Percentiles rank a stretch among this genome's conserved stretches.
phyloP scores from a whole-genome alignment of 1,140 invertebrate species.

The Leptinotarsa lineolata region DNA sequence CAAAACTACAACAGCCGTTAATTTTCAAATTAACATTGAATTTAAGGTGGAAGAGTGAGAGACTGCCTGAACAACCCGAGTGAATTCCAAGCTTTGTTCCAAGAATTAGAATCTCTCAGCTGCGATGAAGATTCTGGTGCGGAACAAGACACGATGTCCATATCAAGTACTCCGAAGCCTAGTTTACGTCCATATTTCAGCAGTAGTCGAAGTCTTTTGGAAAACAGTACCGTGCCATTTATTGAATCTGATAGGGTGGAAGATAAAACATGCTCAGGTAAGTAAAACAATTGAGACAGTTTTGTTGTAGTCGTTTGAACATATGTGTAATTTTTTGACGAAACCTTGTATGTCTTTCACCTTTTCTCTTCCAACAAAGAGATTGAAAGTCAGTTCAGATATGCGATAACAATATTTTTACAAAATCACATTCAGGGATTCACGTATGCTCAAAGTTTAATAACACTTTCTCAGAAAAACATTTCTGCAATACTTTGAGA shows the following conservation, averaged over 20 bases:
- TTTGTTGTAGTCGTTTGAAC: background rate
- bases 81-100: constrained; percentile 64
- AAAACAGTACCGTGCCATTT: constrained; percentile 41
- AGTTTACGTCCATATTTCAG: constrained; percentile 94
- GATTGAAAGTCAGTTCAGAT: no score
- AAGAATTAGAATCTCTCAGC: constrained; percentile 89
- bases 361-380: no score
- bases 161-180: constrained; percentile 94
- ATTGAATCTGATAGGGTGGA: constrained; percentile 43
- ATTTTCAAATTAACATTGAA: no score
- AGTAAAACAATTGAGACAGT: background rate
- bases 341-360: no score
- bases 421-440: no score
- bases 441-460: no score
- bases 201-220: constrained; percentile 76
- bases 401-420: no score
- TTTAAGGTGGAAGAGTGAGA: constrained; percentile 43
- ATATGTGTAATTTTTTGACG: no score
- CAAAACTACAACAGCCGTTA: no score
- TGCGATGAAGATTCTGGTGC: constrained; percentile 86
- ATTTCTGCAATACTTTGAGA: no score
- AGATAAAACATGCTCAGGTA: constrained; percentile 44
- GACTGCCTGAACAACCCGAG: constrained; percentile 52
- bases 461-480: no score
- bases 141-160: constrained; percentile 92